phyloP scores from a whole-genome alignment of 92 coral and sea anemone genomes.

The Paragorgia papillata region DNA sequence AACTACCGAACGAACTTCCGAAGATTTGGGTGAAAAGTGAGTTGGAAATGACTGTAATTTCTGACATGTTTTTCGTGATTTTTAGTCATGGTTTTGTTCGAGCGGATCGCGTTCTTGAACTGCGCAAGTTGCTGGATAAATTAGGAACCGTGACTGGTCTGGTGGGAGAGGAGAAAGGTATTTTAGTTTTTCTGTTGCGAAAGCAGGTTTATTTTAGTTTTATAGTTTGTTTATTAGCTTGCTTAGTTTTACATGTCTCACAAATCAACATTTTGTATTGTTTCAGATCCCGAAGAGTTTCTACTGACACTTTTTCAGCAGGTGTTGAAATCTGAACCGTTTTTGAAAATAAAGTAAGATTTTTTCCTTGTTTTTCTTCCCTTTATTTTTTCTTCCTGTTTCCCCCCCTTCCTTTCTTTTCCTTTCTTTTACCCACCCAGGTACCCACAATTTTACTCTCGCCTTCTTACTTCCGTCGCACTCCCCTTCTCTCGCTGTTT shows the following conservation, averaged over 20 bases:
- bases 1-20: too few species aligned
- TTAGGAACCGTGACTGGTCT: slow-evolving; percentile 92
- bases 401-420: too few species aligned
- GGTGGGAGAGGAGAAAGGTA: slow-evolving; percentile 94
- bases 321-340: slow-evolving; percentile 90
- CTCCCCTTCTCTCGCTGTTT: background rate
- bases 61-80: background rate
- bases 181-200: background rate
- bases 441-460: background rate
- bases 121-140: slow-evolving; percentile 73
- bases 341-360: slow-evolving; percentile 80
- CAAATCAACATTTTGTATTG: background rate
- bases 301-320: slow-evolving; percentile 84
- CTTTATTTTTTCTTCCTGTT: too few species aligned
- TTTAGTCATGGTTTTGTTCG: slow-evolving; percentile 85
- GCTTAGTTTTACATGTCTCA: slow-evolving; percentile 12
- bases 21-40: too few species aligned
- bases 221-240: background rate
- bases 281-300: slow-evolving; percentile 93
- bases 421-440: too few species aligned
- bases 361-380: background rate
- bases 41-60: too few species aligned
- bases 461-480: background rate
- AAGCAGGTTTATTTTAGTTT: slow-evolving; percentile 10
- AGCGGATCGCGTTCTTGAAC: slow-evolving; percentile 79